Base-by-base conservation (phyloP, 2,888 invertebrate genomes). In the Phoronis australis region DNA sequence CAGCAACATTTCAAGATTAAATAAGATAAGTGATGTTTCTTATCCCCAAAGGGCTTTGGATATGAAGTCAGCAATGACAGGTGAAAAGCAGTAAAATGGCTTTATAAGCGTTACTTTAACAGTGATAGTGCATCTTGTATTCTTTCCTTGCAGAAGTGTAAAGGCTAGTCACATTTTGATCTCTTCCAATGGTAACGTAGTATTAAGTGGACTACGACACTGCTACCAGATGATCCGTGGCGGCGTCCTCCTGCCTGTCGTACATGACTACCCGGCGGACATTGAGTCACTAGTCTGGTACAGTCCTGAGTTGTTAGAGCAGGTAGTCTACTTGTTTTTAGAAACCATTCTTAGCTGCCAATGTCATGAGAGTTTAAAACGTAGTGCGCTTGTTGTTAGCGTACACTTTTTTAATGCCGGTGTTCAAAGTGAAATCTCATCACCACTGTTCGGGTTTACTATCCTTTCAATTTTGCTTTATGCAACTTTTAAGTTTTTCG, bases 231-330 rank as follows among this genome's bases (percentile, higher is more conserved):
- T 88, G 61, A 80, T 88, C 57, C 80, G 83, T 55, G 84, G 86
- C 64, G 91, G 90, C 1, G 82, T 82, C 60, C 82, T 87, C 68
- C 83, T 84, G 62, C 80, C 80, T 55, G 82, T 81, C 22, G 81
- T 92, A 26, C 87, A 89, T 76, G 84, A 85, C 38, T 85, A 90
- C 71, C 89, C 90, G 0, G 82, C 84, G 2, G 84, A 86, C 50
- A 79, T 82, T 24, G 81, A 83, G 54, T 87, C 87, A 67, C 79
- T 94, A 4, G 88, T 90, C 77, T 95, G 93, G 91, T 81, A 92
- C 15, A 92, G 93, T 66, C 94, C 94, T 0, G 94, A 95, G 75
- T 79, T 94, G 9, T 78, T 95, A 37, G 87, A 89, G 77, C 94
- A 94, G 81, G 85, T 84, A 59, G 56, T 41, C 31, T 23, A 31